Conservation (phyloP, 2,888 invertebrate species). For the Ectropis crepuscularia region DNA sequence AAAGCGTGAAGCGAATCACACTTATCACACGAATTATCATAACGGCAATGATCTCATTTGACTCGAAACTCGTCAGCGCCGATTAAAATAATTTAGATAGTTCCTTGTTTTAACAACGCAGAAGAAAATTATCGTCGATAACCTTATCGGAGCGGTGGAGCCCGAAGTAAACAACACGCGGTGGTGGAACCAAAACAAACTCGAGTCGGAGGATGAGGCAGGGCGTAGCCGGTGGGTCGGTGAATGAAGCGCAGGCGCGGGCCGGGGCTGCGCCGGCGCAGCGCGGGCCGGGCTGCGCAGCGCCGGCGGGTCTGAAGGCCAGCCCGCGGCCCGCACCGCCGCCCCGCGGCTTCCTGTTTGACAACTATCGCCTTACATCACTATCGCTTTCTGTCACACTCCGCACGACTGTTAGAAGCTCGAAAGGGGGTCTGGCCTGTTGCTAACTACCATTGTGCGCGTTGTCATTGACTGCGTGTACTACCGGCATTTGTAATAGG, state of each 20-base stretch:
- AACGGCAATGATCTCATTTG: constrained; percentile 76
- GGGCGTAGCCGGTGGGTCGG: constrained; percentile 57
- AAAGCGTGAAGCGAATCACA: constrained; percentile 50
- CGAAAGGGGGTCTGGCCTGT: constrained; percentile 78
- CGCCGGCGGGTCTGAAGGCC: constrained; percentile 59
- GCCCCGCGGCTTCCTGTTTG: constrained; percentile 82
- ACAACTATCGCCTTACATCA: constrained; percentile 84
- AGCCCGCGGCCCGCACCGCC: constrained; percentile 74
- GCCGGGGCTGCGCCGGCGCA: constrained; percentile 66
- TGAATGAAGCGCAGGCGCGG: constrained; percentile 76
- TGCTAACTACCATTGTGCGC: constrained; percentile 71
- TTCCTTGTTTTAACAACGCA: constrained; percentile 72
- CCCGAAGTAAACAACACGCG: constrained; percentile 51
- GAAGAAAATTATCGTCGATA: constrained; percentile 72
- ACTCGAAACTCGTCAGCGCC: constrained; percentile 57
- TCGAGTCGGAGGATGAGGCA: constrained; percentile 56
- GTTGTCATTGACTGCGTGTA: constrained; percentile 71
- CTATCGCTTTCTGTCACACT: constrained; percentile 82
- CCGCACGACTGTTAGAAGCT: constrained; percentile 77
- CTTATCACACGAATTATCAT: constrained; percentile 66
- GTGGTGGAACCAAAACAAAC: constrained; percentile 37
- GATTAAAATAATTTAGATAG: constrained; percentile 67
- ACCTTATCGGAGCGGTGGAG: constrained; percentile 56
- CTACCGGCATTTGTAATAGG: constrained; percentile 72
- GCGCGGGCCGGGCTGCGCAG: constrained; percentile 75